Percentiles rank a stretch among this genome's conserved stretches.
Evolutionary conservation across 92 coral and sea anemone species (phyloP).

Genomic region (Porites cylindrica): DNA sequence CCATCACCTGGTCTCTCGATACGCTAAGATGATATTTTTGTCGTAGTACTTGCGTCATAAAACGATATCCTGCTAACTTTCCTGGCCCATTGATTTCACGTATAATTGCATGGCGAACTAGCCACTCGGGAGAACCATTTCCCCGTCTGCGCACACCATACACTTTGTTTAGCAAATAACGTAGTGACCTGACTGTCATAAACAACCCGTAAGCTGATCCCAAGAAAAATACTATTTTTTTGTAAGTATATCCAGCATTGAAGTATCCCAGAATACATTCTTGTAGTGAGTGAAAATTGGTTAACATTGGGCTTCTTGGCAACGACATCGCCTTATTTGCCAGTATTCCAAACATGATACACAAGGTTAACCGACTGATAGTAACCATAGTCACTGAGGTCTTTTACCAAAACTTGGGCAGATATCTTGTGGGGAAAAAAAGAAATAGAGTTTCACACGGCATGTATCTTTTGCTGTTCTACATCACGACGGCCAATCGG

Average conservation of each 20-base stretch:
- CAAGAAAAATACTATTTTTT: slow-evolving; percentile 42
- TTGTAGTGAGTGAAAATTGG: slow-evolving; percentile 23
- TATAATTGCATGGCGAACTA: slow-evolving; percentile 20
- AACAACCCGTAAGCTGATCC: slow-evolving; percentile 30
- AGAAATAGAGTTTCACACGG: too few species aligned
- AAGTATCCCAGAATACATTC: slow-evolving; percentile 36
- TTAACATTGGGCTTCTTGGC: slow-evolving; percentile 37
- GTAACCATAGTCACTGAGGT: too few species aligned
- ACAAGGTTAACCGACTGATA: background rate
- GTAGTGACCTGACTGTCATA: slow-evolving; percentile 36
- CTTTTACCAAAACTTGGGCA: too few species aligned
- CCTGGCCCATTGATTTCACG: slow-evolving; percentile 15
- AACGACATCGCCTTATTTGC: slow-evolving; percentile 10
- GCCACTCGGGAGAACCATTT: background rate
- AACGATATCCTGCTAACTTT: slow-evolving; percentile 18
- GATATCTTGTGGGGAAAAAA: too few species aligned
- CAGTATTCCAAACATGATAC: slow-evolving; percentile 32
- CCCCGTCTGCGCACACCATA: slow-evolving; percentile 44
- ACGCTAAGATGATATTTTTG: too few species aligned
- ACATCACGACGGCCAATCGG: too few species aligned
- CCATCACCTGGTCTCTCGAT: too few species aligned
- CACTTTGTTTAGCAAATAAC: slow-evolving; percentile 29
- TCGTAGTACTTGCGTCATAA: slow-evolving; percentile 15
- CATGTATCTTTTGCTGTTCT: too few species aligned
- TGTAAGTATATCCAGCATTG: slow-evolving; percentile 45